Evolutionary conservation across 2,888 invertebrate species (phyloP).

Genomic region (Epinotia nisella): DNA sequence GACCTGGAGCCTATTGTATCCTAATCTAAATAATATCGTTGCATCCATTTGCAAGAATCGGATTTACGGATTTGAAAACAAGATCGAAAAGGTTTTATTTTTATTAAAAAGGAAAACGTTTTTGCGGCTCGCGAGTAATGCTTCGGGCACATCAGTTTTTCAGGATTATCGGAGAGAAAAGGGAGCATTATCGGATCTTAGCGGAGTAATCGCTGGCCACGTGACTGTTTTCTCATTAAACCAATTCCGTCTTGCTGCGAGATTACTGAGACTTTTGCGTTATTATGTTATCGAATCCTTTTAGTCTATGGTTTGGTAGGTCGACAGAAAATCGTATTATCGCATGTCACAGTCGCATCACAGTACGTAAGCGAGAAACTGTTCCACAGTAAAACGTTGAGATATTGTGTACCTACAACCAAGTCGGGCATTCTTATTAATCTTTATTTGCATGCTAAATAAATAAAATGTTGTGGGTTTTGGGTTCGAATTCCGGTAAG

Average conservation of each 20-base stretch:
- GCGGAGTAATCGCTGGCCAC: constrained; percentile 69
- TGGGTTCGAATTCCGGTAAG: too few relatives aligned
- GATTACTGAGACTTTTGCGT: constrained; percentile 49
- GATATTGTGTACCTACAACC: too few relatives aligned
- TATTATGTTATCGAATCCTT: constrained; percentile 16
- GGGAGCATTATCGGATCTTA: constrained; percentile 79
- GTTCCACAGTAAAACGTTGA: too few relatives aligned
- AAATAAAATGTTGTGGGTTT: too few relatives aligned
- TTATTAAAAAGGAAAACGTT: constrained; percentile 66
- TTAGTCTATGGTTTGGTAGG: not conserved
- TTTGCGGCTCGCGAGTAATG: constrained; percentile 62
- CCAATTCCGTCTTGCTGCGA: constrained; percentile 62
- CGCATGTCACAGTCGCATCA: not conserved
- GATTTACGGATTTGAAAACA: constrained; percentile 29
- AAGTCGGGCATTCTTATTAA: too few relatives aligned
- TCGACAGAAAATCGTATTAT: not conserved
- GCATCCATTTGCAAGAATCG: constrained; percentile 33
- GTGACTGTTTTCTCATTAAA: constrained; percentile 75
- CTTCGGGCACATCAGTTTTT: constrained; percentile 73
- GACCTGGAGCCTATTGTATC: constrained; percentile 21
- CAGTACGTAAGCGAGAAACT: too few relatives aligned
- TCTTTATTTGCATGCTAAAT: too few relatives aligned
- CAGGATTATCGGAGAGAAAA: constrained; percentile 81
- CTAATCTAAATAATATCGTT: constrained; percentile 31
- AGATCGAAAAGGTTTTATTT: constrained; percentile 64